These are phyloP conservation scores for Agrenia bidenticulata DNA, from an alignment of 2,888 invertebrate genomes.

Conservation along the genomic window DNA sequence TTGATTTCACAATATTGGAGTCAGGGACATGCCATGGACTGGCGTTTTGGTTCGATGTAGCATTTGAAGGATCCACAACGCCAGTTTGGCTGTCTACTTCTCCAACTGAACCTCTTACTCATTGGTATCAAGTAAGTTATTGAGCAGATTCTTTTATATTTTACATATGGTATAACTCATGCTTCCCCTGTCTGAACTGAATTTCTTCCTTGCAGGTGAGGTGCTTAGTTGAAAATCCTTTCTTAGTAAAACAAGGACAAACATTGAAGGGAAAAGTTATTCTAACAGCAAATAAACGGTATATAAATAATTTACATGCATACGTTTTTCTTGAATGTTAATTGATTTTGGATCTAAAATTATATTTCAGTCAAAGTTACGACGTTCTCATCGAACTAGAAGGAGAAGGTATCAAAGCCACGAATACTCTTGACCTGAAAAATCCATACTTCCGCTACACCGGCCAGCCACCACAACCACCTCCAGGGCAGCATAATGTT, in stretches of 20 bases:
- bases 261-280: slow-evolving; percentile 81
- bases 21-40: slow-evolving; percentile 94
- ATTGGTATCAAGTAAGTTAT: slow-evolving; percentile 84
- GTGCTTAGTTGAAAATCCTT: slow-evolving; percentile 88
- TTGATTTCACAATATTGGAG: slow-evolving; percentile 80
- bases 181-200: too few species aligned
- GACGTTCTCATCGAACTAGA: slow-evolving; percentile 95
- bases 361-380: slow-evolving; percentile 79
- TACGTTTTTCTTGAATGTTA: slow-evolving; percentile 3
- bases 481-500: slow-evolving; percentile 75
- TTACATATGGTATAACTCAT: background rate
- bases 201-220: slow-evolving; percentile 64
- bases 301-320: slow-evolving; percentile 25
- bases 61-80: slow-evolving; percentile 85
- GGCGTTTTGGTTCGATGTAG: slow-evolving; percentile 99
- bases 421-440: slow-evolving; percentile 92
- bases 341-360: too few species aligned
- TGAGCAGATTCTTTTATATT: background rate
- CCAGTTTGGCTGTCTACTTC: slow-evolving; percentile 96
- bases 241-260: slow-evolving; percentile 93
- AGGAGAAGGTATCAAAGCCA: slow-evolving; percentile 80
- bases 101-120: slow-evolving; percentile 95
- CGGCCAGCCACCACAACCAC: slow-evolving; percentile 86
- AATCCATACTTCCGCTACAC: slow-evolving; percentile 98
- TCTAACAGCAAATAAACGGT: slow-evolving; percentile 88